Percentiles rank a stretch among this genome's conserved stretches.
Evolutionary conservation across 2,113 vertebrate genomes (phyloP).

Genomic region (Pelvicachromis taeniatus): DNA sequence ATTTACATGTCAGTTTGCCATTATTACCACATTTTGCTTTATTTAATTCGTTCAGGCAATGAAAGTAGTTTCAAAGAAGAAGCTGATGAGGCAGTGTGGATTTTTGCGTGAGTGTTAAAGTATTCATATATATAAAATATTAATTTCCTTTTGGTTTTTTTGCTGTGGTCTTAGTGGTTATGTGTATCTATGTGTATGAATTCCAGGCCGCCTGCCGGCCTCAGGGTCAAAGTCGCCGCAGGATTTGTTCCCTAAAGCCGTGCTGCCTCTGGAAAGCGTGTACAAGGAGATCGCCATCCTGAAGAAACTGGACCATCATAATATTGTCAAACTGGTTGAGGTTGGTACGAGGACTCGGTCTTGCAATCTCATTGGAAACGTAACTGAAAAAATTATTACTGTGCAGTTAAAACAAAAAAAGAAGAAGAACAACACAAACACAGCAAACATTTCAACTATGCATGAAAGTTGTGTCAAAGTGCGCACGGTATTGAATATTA

Average conservation of each 20-base stretch:
- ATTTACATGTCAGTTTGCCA: not conserved
- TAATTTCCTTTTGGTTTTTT: not conserved
- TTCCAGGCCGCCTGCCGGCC: constrained; percentile 81
- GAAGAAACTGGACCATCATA: constrained; percentile 92
- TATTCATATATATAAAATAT: not conserved
- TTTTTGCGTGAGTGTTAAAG: constrained; percentile 84
- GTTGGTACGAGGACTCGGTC: constrained; percentile 55
- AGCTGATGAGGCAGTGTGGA: constrained; percentile 88
- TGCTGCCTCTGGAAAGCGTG: constrained; percentile 82
- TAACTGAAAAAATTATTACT: not conserved
- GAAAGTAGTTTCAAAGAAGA: constrained; percentile 98
- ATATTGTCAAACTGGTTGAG: constrained; percentile 93
- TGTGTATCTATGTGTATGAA: not conserved
- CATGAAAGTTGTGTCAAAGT: not conserved
- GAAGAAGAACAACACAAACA: not conserved
- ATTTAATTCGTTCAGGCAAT: constrained; percentile 79
- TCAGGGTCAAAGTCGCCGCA: constrained; percentile 72
- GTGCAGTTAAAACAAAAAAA: not conserved
- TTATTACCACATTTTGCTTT: not conserved
- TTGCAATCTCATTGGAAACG: not conserved
- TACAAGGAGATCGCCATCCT: constrained; percentile 97
- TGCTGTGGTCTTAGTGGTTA: not conserved
- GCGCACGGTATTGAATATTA: not conserved
- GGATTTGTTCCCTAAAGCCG: constrained; percentile 73
- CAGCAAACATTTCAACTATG: not conserved